Conservation (phyloP, 2,888 invertebrate genomes). For the Tetanocera ferruginea region DNA sequence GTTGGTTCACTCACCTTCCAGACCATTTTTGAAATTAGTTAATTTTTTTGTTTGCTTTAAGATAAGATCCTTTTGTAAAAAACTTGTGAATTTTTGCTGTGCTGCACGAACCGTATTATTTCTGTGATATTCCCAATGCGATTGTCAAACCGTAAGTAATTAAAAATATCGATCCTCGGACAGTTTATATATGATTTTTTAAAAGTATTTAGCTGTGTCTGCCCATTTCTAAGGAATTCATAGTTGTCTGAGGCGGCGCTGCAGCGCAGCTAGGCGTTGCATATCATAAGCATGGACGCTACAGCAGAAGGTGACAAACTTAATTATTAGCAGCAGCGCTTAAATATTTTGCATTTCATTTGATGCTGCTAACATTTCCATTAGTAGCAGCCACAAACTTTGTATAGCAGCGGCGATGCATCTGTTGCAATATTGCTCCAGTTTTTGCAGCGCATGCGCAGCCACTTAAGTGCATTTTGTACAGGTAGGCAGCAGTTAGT, state of each 20-base stretch:
- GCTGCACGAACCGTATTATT: neutral
- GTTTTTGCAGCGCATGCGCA: neutral
- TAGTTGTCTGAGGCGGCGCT: neutral
- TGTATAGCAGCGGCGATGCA: neutral
- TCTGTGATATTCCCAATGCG: slow-evolving; percentile 3
- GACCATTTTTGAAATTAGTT: slow-evolving; percentile 2
- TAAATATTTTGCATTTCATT: neutral
- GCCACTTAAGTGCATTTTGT: neutral
- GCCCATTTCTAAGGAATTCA: neutral
- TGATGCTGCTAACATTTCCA: neutral
- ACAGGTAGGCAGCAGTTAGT: neutral
- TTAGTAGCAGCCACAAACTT: neutral
- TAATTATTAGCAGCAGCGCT: neutral
- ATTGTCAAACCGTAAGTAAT: slow-evolving; percentile 17
- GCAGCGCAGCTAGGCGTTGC: neutral
- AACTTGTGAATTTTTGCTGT: neutral
- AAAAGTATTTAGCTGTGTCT: neutral
- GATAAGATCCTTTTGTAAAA: neutral
- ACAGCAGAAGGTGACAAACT: neutral
- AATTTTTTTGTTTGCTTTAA: neutral
- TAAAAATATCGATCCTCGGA: slow-evolving; percentile 17
- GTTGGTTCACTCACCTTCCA: slow-evolving; percentile 16
- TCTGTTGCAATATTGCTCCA: slow-evolving; percentile 9
- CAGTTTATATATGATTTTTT: slow-evolving; percentile 32
- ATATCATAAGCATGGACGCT: neutral